These are phyloP conservation scores for Sebastes ruberrimus DNA, from an alignment of 2,797 vertebrate species.

Conservation along the genomic window DNA sequence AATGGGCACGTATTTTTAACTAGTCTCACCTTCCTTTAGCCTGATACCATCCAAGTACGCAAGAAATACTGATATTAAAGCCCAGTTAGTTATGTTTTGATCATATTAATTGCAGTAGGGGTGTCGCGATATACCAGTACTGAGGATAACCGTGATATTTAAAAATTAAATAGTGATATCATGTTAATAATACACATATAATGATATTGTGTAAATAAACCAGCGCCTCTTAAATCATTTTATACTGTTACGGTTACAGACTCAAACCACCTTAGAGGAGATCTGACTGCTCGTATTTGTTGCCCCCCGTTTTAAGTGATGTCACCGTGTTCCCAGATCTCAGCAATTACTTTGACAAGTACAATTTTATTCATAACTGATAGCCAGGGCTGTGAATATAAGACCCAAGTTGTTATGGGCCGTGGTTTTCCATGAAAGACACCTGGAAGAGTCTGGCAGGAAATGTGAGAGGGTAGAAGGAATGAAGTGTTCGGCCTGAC, in stretches of 20 bases:
- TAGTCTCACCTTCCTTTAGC: constrained; percentile 11
- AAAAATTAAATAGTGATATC: too few species aligned
- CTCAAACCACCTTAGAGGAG: neutral
- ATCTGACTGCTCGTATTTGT: neutral
- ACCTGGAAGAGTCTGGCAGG: constrained; percentile 49
- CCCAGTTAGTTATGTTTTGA: neutral
- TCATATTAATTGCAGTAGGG: neutral
- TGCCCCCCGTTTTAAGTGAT: neutral
- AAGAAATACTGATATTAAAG: neutral
- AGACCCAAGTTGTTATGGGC: neutral
- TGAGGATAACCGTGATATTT: too few species aligned
- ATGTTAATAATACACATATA: too few species aligned
- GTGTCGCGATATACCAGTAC: too few species aligned
- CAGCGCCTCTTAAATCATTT: too few species aligned
- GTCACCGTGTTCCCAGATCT: neutral
- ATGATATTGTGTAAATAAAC: too few species aligned
- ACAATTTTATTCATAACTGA: neutral
- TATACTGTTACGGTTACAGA: too few species aligned
- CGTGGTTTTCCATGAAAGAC: constrained; percentile 26
- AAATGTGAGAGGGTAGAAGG: constrained; percentile 33
- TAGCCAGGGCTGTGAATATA: neutral
- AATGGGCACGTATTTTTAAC: constrained; percentile 44
- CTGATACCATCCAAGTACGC: neutral
- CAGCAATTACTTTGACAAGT: neutral
- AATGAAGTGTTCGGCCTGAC: constrained; percentile 18